phyloP scores from a whole-genome alignment of 2,113 vertebrate genomes.

The Antechinus flavipes region DNA sequence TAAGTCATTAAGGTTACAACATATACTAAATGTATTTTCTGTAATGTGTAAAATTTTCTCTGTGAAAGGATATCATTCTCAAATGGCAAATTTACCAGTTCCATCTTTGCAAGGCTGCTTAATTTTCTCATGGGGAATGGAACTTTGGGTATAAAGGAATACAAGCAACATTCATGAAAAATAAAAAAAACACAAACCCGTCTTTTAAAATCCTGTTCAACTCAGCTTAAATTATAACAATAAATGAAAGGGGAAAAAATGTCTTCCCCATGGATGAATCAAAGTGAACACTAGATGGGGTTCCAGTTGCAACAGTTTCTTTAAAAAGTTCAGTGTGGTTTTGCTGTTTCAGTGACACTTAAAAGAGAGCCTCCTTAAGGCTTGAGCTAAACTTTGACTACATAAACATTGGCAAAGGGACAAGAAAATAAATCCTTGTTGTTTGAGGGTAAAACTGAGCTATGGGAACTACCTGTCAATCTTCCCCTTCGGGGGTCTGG shows the following conservation, averaged over 20 bases:
- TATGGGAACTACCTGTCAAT: constrained; percentile 92
- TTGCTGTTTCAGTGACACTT: constrained; percentile 91
- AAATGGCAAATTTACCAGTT: constrained; percentile 41
- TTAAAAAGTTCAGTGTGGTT: constrained; percentile 88
- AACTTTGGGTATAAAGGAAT: neutral
- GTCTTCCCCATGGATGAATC: constrained; percentile 84
- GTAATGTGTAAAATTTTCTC: constrained; percentile 47
- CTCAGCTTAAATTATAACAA: constrained; percentile 66
- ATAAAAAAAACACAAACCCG: neutral
- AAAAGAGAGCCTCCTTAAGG: constrained; percentile 93
- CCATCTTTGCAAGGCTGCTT: constrained; percentile 9
- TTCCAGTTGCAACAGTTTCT: constrained; percentile 92
- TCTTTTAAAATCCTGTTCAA: constrained; percentile 53
- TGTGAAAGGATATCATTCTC: neutral
- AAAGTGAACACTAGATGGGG: constrained; percentile 97
- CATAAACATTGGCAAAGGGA: constrained; percentile 96
- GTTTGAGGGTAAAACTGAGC: constrained; percentile 90
- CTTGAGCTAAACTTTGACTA: constrained; percentile 94
- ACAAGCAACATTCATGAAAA: constrained; percentile 50
- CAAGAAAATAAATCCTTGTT: constrained; percentile 94
- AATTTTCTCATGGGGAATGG: neutral
- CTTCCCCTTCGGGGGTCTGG: constrained; percentile 93
- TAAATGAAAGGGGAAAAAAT: constrained; percentile 61
- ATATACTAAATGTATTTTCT: constrained; percentile 37
- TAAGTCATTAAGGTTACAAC: constrained; percentile 32